Conservation (phyloP, 2,797 vertebrate species). For the Melanotaenia boesemani region DNA sequence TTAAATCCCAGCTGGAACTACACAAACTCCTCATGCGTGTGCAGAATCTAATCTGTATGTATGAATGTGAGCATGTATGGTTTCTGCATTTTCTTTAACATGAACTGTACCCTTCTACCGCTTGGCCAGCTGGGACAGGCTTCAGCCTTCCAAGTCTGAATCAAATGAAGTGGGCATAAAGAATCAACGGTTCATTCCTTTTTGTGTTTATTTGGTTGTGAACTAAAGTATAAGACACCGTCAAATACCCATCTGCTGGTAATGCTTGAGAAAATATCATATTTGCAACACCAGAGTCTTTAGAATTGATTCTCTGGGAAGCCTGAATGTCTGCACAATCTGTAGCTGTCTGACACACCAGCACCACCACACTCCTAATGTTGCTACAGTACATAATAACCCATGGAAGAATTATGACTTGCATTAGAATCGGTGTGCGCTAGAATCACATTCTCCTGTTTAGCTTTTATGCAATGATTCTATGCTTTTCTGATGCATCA, state of each 20-base stretch:
- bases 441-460: slow-evolving; percentile 10
- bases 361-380: neutral
- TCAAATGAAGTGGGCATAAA: neutral
- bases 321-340: neutral
- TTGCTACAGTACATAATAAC: slow-evolving; percentile 9
- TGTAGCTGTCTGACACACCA: neutral
- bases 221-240: neutral
- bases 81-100: neutral
- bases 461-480: neutral
- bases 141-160: neutral
- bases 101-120: neutral
- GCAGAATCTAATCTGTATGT: neutral
- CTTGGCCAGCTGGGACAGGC: neutral
- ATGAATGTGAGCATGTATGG: neutral
- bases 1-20: neutral
- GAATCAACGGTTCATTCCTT: slow-evolving; percentile 8
- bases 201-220: neutral
- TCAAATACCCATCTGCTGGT: neutral
- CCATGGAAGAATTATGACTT: slow-evolving; percentile 12
- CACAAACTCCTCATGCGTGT: neutral
- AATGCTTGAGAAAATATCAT: neutral
- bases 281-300: neutral
- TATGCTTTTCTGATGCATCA: slow-evolving; percentile 26
- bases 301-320: neutral
- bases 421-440: slow-evolving; percentile 9